Evolutionary conservation across 2,888 invertebrate genomes (phyloP), one percentile per base, ranked within the genome.

Genomic region (Eulithis prunata): DNA sequence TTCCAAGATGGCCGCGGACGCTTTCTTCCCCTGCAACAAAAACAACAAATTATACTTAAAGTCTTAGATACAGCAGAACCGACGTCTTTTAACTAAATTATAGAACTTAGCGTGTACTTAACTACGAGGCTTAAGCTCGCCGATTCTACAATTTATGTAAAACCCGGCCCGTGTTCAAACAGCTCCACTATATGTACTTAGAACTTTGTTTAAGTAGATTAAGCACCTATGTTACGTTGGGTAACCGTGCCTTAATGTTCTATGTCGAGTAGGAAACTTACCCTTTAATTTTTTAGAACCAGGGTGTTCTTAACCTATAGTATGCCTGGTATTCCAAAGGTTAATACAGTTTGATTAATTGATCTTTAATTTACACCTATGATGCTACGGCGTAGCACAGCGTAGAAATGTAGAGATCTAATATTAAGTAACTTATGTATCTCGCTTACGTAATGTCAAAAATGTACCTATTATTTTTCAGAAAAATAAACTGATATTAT

Each of bases 91-190:
- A 59, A 57, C 57, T 47, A 67, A 66, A 64, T 67, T 67, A 67
- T 52, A 36, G 13, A 67, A 60, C 60, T 71, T 68, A 57, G 64
- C 56, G 67, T 62, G 65, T 66, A 66, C 64, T 69, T 71, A 53
- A 53, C 53, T 53, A 56, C 54, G 66, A 54, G 60, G 60, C 68
- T 57, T 66, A 58, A 36, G 57, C 55, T 62, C 57, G 52, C 59
- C 79, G 79, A 84, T 86, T 83, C 83, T 85, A 85, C 86, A 90
- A 91, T 90, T 89, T 90, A 91, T 91, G 91, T 89, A 85, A 88
- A 89, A 85, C 71, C 70, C 85, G 82, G 79, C 78, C 76, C 77
- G 80, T 81, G 75, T 78, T 82, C 87, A 89, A 89, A 90, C 89
- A 88, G 74, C 77, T 79, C 79, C 54, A 32, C 52, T 82, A 83